Evolutionary conservation across 2,888 invertebrate genomes (phyloP).

Genomic region (Laspeyria flexula): DNA sequence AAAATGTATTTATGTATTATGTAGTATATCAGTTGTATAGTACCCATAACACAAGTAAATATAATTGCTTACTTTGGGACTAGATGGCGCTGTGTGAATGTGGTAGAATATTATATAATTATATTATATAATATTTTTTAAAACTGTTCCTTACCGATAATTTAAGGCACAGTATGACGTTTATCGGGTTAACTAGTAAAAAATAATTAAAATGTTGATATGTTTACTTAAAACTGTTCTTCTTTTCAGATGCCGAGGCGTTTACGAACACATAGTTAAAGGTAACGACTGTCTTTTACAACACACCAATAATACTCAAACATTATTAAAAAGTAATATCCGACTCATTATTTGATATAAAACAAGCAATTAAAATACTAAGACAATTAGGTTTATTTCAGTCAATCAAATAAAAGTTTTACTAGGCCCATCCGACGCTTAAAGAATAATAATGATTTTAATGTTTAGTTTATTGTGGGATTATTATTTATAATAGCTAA

Average conservation of each 20-base stretch:
- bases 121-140: no score
- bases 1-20: no score
- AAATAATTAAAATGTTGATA: no score
- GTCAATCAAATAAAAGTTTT: slow-evolving; percentile 13
- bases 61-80: no score
- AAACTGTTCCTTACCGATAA: no score
- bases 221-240: slow-evolving; percentile 17
- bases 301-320: slow-evolving; percentile 17
- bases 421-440: slow-evolving; percentile 1
- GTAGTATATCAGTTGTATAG: no score
- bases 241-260: slow-evolving; percentile 61
- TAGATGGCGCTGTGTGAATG: no score
- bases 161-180: no score
- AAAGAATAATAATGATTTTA: slow-evolving; percentile 1
- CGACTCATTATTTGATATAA: slow-evolving; percentile 36
- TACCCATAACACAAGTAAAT: no score
- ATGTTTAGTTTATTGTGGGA: not conserved
- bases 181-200: no score
- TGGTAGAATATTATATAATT: no score
- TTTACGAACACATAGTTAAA: slow-evolving; percentile 52
- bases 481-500: no score
- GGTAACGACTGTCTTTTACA: slow-evolving; percentile 48
- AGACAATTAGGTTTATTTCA: slow-evolving; percentile 22
- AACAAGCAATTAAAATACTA: slow-evolving; percentile 35
- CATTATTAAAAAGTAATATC: slow-evolving; percentile 34